Evolutionary conservation across 2,113 vertebrate species (phyloP), one percentile per base, ranked within the genome.

Genomic region (Pachyramphus minor): DNA sequence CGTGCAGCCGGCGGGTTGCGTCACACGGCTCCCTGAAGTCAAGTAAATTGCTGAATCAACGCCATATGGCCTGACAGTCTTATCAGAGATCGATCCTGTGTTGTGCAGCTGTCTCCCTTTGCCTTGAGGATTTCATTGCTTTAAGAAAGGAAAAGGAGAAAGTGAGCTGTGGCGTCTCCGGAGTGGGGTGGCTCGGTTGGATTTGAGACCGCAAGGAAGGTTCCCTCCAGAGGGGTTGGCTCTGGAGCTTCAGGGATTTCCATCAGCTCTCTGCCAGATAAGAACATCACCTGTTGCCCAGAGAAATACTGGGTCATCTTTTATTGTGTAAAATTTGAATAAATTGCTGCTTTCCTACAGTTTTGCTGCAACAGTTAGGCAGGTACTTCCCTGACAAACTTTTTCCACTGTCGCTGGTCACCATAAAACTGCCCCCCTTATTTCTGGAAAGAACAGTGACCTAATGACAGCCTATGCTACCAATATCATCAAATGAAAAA

Each of bases 141-240:
- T 75, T 72, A 21, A 84, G 72, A 68, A 62, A 44, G 44, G 76
- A 47, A 50, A 41, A 76, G 37, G 79, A 73, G 67, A 63, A 80
- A 56, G 74, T 68, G 73, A 35, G 27, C 45, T 22, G 0, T 39
- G 64, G 44, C 7, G 39, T 35, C 55, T 45, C 12, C 0, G 3
- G 55, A 66, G 62, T 2, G 1, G 74, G 39, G 2, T 44, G 28
- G 44, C 77, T 76, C 0, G 0, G 28, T 6, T 35, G 67, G 18
- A 25, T 37, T 50, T 3, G 64, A 53, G 59, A 68, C 4, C 0
- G 1, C 16, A 4, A 39, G 47, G 30, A n/a, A 56, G 13, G 37
- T n/a, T 83, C 45, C 17, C 41, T 80, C n/a, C 28, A 5, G 60
- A 78, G n/a, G 22, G 37, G 23, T 10, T 45, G 28, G 45, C 75